phyloP scores from a whole-genome alignment of 2,113 vertebrate genomes.

The Cyprinus carpio region DNA sequence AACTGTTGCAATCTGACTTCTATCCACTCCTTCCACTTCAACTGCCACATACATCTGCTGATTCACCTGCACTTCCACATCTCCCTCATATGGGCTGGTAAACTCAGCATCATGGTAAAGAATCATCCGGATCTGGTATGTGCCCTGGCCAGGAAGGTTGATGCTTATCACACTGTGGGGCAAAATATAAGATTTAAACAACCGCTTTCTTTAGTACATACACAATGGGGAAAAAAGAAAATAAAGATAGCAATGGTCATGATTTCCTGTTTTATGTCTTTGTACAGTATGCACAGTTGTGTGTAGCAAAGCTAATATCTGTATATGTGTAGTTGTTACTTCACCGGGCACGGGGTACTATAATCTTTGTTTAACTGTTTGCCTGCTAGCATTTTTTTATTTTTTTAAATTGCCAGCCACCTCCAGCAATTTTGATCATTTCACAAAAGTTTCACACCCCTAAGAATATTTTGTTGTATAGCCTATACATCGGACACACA shows the following conservation, averaged over 20 bases:
- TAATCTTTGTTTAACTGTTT: too few relatives aligned
- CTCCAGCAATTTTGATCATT: too few relatives aligned
- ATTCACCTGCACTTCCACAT: constrained; percentile 43
- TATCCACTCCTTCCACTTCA: constrained; percentile 34
- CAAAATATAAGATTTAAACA: neutral
- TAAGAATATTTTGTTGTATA: too few relatives aligned
- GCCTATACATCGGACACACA: too few relatives aligned
- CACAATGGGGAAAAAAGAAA: neutral
- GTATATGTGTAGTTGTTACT: too few relatives aligned
- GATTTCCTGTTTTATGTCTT: neutral
- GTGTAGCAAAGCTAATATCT: too few relatives aligned
- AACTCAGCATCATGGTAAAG: constrained; percentile 49
- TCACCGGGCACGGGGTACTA: too few relatives aligned
- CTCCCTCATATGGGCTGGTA: neutral
- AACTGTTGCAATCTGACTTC: constrained; percentile 46
- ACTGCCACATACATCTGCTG: constrained; percentile 52
- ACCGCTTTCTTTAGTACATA: neutral
- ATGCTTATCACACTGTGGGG: constrained; percentile 47
- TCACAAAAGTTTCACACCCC: too few relatives aligned
- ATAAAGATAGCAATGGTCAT: neutral
- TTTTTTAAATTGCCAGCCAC: too few relatives aligned
- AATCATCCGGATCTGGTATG: constrained; percentile 48
- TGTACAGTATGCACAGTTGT: neutral
- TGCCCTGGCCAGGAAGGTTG: constrained; percentile 45
- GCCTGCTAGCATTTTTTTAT: too few relatives aligned